phyloP scores from a whole-genome alignment of 2,113 vertebrate genomes.

The Crotalus helleri region DNA sequence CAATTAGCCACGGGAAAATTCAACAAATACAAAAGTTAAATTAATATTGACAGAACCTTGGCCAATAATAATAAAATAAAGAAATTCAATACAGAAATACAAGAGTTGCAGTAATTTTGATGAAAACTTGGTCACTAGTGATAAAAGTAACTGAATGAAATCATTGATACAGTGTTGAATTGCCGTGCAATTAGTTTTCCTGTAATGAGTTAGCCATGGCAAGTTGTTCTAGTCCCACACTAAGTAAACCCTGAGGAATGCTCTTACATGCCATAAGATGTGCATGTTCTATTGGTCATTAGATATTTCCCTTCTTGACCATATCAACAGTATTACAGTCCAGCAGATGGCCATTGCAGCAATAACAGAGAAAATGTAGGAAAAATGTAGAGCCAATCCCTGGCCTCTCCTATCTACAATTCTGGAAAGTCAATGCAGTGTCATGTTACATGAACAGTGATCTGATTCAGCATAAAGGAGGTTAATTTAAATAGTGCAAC shows the following conservation, averaged over 20 bases:
- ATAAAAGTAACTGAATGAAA: neutral
- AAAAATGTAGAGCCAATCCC: neutral
- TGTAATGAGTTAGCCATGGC: neutral
- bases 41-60: neutral
- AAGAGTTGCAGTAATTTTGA: neutral
- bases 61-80: neutral
- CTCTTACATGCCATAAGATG: neutral
- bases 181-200: neutral
- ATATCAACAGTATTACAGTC: neutral
- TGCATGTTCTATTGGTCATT: neutral
- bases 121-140: neutral
- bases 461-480: neutral
- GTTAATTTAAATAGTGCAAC: neutral
- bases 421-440: neutral
- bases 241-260: neutral
- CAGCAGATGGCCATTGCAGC: neutral
- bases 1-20: neutral
- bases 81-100: neutral
- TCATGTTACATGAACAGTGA: neutral
- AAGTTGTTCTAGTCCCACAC: neutral
- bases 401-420: neutral
- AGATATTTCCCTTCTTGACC: neutral
- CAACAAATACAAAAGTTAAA: neutral
- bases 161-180: neutral
- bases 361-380: neutral